phyloP scores from a whole-genome alignment of 1,140 invertebrate species.

The Drosophila pectinifera region DNA sequence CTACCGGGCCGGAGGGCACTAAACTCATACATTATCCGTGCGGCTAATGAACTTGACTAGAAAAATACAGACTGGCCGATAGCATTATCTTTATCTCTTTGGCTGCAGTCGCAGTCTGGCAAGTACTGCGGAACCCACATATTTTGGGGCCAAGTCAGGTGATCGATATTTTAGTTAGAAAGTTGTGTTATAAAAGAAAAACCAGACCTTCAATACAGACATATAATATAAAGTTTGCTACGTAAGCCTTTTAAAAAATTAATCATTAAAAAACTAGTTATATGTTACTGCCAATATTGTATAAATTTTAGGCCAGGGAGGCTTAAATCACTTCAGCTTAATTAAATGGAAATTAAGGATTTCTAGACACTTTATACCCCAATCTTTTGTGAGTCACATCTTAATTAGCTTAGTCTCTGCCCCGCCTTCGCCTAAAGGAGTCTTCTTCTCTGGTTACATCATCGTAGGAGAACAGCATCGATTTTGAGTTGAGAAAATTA shows the following conservation, averaged over 20 bases:
- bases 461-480: slow-evolving; percentile 27
- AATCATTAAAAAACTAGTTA: too few species aligned
- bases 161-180: background rate
- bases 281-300: too few species aligned
- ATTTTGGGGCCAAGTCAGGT: background rate
- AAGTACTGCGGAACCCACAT: background rate
- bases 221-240: too few species aligned
- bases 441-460: slow-evolving; percentile 29
- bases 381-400: slow-evolving; percentile 19
- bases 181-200: background rate
- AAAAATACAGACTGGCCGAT: slow-evolving; percentile 8
- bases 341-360: background rate
- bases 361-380: background rate
- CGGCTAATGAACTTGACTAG: slow-evolving; percentile 25
- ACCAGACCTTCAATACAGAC: too few species aligned
- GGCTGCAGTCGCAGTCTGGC: slow-evolving; percentile 10
- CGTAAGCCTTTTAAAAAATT: too few species aligned
- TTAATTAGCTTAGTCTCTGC: slow-evolving; percentile 43
- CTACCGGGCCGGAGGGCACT: slow-evolving; percentile 4
- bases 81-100: slow-evolving; percentile 25
- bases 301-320: too few species aligned
- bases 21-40: slow-evolving; percentile 2
- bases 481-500: slow-evolving; percentile 54
- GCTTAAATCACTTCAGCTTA: background rate
- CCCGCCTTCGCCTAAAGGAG: slow-evolving; percentile 7